phyloP scores from a whole-genome alignment of 2,797 vertebrate genomes.

The Sorex maritimensis region DNA sequence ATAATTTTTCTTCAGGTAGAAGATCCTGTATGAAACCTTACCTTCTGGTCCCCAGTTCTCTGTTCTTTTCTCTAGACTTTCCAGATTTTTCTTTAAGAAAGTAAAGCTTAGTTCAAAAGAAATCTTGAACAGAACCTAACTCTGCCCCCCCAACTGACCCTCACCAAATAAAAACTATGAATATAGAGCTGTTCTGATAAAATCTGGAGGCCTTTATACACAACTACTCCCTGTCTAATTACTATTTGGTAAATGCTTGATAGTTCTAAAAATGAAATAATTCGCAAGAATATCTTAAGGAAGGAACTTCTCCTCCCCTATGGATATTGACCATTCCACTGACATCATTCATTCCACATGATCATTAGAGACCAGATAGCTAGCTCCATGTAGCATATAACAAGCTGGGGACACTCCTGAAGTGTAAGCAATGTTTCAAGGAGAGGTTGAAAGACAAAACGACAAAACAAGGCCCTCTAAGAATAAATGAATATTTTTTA shows the following conservation, averaged over 20 bases:
- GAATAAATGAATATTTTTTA: not conserved
- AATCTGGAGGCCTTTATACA: not conserved
- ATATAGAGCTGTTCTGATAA: not conserved
- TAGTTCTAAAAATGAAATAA: not conserved
- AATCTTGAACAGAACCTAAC: not conserved
- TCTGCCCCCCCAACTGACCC: too few species aligned
- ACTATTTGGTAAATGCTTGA: not conserved
- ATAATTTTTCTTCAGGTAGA: too few species aligned
- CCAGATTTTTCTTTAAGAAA: constrained; percentile 15
- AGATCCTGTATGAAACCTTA: not conserved
- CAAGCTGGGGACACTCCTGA: constrained; percentile 55
- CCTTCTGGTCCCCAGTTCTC: not conserved
- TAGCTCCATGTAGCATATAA: not conserved
- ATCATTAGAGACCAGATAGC: not conserved
- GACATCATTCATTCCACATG: not conserved
- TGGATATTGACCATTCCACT: not conserved
- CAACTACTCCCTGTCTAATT: not conserved
- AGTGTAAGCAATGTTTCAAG: not conserved
- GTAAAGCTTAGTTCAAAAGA: not conserved
- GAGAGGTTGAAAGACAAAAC: not conserved
- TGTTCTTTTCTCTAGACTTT: not conserved
- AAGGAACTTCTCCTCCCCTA: not conserved
- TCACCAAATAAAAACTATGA: not conserved
- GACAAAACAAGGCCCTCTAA: not conserved
- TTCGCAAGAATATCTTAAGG: not conserved